A percentile compares a stretch with the other conserved stretches of the same genome.
Evolutionary conservation across 2,888 invertebrate genomes (phyloP).

Genomic region (Platynereis dumerilii): DNA sequence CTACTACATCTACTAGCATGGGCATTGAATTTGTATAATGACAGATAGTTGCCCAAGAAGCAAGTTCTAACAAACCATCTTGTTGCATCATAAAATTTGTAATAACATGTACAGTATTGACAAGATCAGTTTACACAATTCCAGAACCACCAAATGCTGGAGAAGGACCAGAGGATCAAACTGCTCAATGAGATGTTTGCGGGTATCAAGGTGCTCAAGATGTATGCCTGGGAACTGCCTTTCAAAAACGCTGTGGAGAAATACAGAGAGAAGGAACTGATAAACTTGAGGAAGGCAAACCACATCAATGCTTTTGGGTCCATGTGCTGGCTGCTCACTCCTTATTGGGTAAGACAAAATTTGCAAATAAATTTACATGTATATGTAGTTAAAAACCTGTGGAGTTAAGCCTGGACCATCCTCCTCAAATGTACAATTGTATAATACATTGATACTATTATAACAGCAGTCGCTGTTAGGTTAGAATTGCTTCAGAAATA

Average conservation of each 20-base stretch:
- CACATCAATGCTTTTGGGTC: conserved; percentile 44
- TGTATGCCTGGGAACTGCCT: conserved; percentile 64
- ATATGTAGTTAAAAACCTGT: too few species aligned
- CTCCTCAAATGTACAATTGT: background rate
- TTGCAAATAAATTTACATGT: too few species aligned
- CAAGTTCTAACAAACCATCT: too few species aligned
- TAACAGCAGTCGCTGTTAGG: too few species aligned
- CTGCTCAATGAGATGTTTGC: conserved; percentile 55
- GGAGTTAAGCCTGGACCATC: too few species aligned
- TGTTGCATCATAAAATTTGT: too few species aligned
- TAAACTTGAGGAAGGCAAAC: conserved; percentile 50
- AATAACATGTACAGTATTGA: too few species aligned
- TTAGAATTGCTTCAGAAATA: too few species aligned
- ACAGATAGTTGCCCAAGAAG: too few species aligned
- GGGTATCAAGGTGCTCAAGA: conserved; percentile 56
- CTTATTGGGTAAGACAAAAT: conserved; percentile 36
- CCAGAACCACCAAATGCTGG: conserved; percentile 43
- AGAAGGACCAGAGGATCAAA: conserved; percentile 55
- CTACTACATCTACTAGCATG: too few species aligned
- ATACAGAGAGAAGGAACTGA: conserved; percentile 58
- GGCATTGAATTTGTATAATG: too few species aligned
- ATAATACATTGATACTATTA: background rate
- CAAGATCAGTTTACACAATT: too few species aligned
- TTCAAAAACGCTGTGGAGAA: conserved; percentile 54
- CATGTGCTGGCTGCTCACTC: conserved; percentile 33